A percentile compares a stretch with the other conserved stretches of the same genome.
These are phyloP conservation scores for Lophochroa leadbeateri DNA, from an alignment of 2,113 vertebrate species.

Conservation along the genomic window DNA sequence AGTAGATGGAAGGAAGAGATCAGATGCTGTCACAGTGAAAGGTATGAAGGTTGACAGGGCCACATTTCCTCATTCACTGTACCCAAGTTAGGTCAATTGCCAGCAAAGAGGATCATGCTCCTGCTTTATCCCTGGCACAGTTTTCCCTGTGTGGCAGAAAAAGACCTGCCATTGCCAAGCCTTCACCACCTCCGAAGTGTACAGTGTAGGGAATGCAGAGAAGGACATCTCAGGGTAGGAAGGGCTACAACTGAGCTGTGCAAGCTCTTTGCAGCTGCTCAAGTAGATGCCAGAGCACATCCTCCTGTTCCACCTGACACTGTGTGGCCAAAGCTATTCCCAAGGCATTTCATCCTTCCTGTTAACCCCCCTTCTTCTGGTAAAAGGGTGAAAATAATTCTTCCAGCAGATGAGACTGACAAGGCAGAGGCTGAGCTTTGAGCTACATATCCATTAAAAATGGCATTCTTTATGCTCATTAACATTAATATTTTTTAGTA, in stretches of 20 bases:
- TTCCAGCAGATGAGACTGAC: neutral
- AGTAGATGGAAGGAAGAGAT: neutral
- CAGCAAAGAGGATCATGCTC: neutral
- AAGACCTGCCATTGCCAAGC: neutral
- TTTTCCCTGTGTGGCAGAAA: neutral
- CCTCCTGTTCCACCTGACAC: neutral
- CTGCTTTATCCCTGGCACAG: neutral
- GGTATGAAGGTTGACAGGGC: fast-evolving
- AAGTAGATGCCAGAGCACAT: neutral
- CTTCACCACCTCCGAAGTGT: neutral
- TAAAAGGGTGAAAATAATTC: neutral
- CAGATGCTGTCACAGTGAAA: neutral
- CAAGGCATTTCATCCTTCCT: neutral
- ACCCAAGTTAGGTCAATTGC: neutral
- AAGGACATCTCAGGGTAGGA: neutral
- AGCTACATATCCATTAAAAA: neutral
- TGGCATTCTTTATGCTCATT: neutral
- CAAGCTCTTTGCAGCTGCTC: neutral
- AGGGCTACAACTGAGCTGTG: fast-evolving
- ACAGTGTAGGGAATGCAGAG: neutral
- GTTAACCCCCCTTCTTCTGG: neutral
- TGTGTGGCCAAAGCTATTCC: neutral
- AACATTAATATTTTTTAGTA: neutral
- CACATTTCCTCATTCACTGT: fast-evolving
- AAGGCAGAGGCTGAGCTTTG: neutral